Conservation (phyloP, 2,888 invertebrate genomes). For the Boloria euphrosyne region DNA sequence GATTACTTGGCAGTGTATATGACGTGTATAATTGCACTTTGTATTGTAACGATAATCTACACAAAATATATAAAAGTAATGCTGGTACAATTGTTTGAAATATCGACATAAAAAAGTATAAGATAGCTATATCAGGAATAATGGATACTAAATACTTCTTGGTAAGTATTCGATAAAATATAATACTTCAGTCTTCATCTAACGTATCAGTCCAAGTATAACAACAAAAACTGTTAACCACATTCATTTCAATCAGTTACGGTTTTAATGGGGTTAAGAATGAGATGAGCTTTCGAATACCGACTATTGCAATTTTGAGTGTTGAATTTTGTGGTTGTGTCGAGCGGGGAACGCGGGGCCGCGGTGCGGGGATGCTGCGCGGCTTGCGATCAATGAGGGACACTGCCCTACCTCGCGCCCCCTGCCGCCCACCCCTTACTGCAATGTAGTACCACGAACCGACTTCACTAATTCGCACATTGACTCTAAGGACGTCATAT, state of each 20-base stretch:
- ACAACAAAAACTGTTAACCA: constrained; percentile 29
- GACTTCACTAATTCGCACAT: constrained; percentile 58
- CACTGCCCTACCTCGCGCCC: constrained; percentile 52
- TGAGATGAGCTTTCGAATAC: constrained; percentile 53
- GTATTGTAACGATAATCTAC: too few species aligned
- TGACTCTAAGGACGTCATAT: constrained; percentile 46
- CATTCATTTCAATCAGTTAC: constrained; percentile 35
- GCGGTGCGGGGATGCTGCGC: constrained; percentile 67
- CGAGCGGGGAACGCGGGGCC: constrained; percentile 57
- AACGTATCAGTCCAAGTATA: not conserved
- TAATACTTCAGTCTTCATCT: too few species aligned
- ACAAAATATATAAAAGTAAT: too few species aligned
- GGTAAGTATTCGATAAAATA: not conserved
- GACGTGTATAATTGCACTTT: too few species aligned
- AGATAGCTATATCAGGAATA: too few species aligned
- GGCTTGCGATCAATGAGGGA: constrained; percentile 76
- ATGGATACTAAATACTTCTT: too few species aligned
- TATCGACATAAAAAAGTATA: too few species aligned
- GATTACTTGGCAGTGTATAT: too few species aligned
- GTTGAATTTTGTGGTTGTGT: constrained; percentile 60
- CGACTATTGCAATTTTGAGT: constrained; percentile 58
- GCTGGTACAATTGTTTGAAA: too few species aligned
- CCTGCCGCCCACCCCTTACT: constrained; percentile 45
- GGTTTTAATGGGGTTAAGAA: constrained; percentile 46
- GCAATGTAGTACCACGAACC: constrained; percentile 62